phyloP scores from a whole-genome alignment of 2,888 invertebrate species.

The Parnassius mnemosyne region DNA sequence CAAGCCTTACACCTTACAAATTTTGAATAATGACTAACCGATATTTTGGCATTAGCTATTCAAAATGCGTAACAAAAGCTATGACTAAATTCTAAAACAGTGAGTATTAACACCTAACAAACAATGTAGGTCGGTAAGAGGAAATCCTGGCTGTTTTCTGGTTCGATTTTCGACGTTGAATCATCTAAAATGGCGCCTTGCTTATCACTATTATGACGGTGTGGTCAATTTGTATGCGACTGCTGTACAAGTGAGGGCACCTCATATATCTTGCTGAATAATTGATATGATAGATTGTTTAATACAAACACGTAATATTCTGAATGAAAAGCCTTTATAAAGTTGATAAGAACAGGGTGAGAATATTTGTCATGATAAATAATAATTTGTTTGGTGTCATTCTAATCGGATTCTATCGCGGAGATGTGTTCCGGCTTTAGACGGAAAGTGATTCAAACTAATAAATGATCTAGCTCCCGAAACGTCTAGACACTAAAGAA shows the following conservation, averaged over 20 bases:
- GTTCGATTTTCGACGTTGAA: conserved; percentile 18
- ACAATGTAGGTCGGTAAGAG: conserved; percentile 13
- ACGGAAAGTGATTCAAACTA: no score
- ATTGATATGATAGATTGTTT: conserved; percentile 4
- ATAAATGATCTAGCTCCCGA: no score
- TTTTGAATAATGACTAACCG: conserved; percentile 3
- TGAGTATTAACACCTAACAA: conserved; percentile 6
- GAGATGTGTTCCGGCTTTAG: no score
- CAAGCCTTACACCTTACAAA: background rate
- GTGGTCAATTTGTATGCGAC: conserved; percentile 4
- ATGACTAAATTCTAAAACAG: conserved; percentile 16
- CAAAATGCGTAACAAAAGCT: conserved; percentile 7
- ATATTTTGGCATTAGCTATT: conserved; percentile 1
- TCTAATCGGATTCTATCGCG: no score
- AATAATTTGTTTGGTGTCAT: no score
- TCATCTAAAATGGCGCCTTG: conserved; percentile 10
- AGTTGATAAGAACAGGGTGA: background rate
- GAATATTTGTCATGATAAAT: no score
- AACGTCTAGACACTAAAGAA: background rate
- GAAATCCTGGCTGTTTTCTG: conserved; percentile 15
- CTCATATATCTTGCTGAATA: conserved; percentile 5
- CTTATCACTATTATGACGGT: background rate
- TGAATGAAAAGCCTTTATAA: no score
- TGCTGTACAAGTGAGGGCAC: background rate
- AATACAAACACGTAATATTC: background rate